Evolutionary conservation across 2,888 invertebrate species (phyloP), one percentile per base, ranked within the genome.

Genomic region (Leucophora obtusa): DNA sequence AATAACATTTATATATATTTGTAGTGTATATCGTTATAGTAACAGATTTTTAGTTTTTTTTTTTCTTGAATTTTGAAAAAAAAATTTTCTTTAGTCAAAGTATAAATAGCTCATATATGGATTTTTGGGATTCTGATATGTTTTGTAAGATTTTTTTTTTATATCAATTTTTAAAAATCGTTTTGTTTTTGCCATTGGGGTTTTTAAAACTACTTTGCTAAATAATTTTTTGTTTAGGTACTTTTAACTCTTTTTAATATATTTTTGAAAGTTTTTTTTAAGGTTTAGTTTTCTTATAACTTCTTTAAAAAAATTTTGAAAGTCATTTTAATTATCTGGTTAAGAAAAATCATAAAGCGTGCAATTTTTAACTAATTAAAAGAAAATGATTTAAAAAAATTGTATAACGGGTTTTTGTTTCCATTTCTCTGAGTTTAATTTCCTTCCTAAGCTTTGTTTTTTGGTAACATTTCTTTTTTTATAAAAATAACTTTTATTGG

Each of bases 221-320:
- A 18, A 51, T 38, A 3, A 24, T 54, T 62, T 38, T 65, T 35
- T 24, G 43, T 81, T 81, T 66, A 81, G 81, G 81, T 81, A 81
- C 81, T 69, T 81, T 77, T 81, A 81, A 81, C 81, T 81, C 81
- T 56, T 81, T 66, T 70, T 66, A 54, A 47, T 47, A 47, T 47
- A 14, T 47, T 47, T 6, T 78, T 82, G 43, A 33, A 38, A 50
- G 21, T 51, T 38, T 63, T 73, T 58, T 73, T 68, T 73, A 77
- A 63, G 63, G 69, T 82, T 74, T 72, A 59, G 56, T 58, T 79
- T 79, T 82, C 59, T 71, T 9, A 69, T 28, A 28, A 6, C 75
- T 82, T 51, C 68, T 3, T 28, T 28, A 1, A 7, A 6, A 28
- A 28, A 6, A 6, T 28, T 28, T 4, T 7, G 5, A 28, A 28